These are phyloP conservation scores for Butastur rufipennis DNA, from an alignment of 2,113 vertebrate genomes.

Conservation along the genomic window DNA sequence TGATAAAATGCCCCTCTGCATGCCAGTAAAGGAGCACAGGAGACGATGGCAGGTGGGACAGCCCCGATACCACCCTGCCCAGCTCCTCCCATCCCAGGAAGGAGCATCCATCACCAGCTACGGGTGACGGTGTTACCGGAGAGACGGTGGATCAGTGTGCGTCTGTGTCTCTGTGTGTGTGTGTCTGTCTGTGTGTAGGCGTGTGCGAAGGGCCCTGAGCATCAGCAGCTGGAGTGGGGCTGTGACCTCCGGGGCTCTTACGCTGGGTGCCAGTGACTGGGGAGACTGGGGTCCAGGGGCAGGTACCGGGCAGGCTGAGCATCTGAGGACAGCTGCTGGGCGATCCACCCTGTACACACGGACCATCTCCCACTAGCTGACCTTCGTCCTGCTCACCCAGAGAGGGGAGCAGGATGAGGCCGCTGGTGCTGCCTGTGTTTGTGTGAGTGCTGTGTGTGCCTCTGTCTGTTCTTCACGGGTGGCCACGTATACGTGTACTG, in stretches of 20 bases:
- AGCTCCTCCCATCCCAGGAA: background rate
- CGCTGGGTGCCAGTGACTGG: background rate
- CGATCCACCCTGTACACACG: background rate
- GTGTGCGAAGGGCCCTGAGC: background rate
- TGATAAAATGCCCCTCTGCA: background rate
- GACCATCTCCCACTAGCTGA: too few species aligned
- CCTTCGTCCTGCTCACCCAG: background rate
- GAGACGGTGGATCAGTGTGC: too few species aligned
- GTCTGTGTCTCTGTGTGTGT: too few species aligned
- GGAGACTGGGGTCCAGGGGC: background rate
- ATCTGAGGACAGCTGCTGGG: background rate
- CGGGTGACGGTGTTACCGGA: too few species aligned
- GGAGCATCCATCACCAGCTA: background rate
- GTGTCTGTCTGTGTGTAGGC: too few species aligned
- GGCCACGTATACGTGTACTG: background rate
- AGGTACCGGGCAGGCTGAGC: background rate
- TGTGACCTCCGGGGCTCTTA: background rate
- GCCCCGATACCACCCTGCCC: background rate
- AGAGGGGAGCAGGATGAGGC: background rate
- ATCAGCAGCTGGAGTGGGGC: background rate
- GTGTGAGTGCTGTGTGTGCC: background rate
- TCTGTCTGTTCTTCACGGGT: background rate
- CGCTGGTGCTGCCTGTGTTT: background rate
- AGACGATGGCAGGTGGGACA: background rate
- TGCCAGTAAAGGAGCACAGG: background rate